Conservation (phyloP, 2,113 vertebrate species). For the Apistogramma diplotaenia region DNA sequence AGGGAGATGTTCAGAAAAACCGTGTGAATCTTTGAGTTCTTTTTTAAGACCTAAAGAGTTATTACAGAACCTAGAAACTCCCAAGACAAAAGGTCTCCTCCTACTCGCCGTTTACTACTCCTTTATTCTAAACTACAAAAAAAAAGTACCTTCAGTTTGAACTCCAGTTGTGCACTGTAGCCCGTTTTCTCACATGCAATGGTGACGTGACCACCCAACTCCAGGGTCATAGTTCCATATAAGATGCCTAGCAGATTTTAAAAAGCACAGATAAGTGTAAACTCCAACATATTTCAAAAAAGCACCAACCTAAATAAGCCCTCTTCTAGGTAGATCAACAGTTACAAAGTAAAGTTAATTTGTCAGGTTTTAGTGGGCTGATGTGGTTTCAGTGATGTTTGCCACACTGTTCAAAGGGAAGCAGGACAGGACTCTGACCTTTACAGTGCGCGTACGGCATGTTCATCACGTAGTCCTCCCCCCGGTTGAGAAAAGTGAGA, state of each 20-base stretch:
- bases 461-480: constrained; percentile 97
- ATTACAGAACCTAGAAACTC: background rate
- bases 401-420: background rate
- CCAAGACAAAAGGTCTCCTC: background rate
- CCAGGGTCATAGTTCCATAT: constrained; percentile 97
- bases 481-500: constrained; percentile 91
- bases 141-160: constrained; percentile 89
- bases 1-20: constrained; percentile 9
- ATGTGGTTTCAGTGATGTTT: background rate
- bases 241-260: constrained; percentile 84
- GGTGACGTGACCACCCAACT: constrained; percentile 90
- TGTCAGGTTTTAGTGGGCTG: background rate
- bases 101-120: background rate
- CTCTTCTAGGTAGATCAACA: background rate
- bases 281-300: background rate
- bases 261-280: background rate
- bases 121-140: background rate
- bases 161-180: constrained; percentile 95
- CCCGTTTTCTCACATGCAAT: constrained; percentile 96
- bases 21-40: background rate
- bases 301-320: too few species aligned
- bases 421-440: constrained; percentile 77
- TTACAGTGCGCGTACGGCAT: constrained; percentile 99
- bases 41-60: background rate
- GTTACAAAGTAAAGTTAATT: background rate